Evolutionary conservation across 2,797 vertebrate species (phyloP).

Genomic region (Falco berigora): DNA sequence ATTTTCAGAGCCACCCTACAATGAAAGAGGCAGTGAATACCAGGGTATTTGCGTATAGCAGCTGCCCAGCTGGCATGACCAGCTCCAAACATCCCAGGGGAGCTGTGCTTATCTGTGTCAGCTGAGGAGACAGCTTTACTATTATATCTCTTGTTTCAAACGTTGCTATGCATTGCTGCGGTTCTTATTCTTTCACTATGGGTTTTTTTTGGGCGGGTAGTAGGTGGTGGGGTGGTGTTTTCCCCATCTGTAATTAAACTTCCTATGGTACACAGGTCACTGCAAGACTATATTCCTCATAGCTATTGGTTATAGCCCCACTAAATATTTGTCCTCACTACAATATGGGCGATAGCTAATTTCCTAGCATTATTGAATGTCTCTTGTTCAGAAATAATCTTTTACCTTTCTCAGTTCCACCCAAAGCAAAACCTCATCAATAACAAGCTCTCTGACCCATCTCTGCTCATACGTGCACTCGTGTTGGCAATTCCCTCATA

Average conservation of each 20-base stretch:
- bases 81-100: background rate
- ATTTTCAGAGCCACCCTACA: background rate
- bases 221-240: background rate
- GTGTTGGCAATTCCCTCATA: background rate
- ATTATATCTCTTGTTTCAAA: background rate
- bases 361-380: background rate
- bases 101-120: background rate
- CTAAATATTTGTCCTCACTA: background rate
- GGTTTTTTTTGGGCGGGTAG: fast-evolving
- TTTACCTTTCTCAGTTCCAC: background rate
- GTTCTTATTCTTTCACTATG: background rate
- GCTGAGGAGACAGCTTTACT: background rate
- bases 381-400: background rate
- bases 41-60: background rate
- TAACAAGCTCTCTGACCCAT: fast-evolving
- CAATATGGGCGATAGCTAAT: background rate
- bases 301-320: background rate
- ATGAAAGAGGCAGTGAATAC: background rate
- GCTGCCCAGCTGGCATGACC: background rate
- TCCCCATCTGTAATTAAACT: background rate
- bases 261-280: background rate
- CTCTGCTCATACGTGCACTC: fast-evolving
- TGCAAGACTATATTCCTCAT: background rate
- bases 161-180: background rate
- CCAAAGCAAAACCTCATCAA: background rate